Percentiles rank a stretch among this genome's conserved stretches.
phyloP scores from a whole-genome alignment of 2,797 vertebrate species.

The Valencia hispanica region DNA sequence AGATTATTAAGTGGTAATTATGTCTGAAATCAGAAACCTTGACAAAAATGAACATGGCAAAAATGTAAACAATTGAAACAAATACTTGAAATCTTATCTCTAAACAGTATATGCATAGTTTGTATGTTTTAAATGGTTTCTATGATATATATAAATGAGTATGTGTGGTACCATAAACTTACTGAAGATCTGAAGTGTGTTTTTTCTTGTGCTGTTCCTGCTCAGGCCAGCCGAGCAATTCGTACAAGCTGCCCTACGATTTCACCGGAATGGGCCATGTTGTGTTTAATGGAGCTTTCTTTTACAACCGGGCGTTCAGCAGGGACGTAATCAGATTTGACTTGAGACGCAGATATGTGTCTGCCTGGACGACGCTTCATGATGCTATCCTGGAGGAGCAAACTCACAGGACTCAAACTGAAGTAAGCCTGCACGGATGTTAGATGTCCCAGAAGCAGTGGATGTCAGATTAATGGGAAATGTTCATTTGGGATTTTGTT shows the following conservation, averaged over 20 bases:
- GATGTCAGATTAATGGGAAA: neutral
- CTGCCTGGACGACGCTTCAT: slow-evolving; percentile 91
- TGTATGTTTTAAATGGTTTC: neutral
- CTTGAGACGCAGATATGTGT: slow-evolving; percentile 88
- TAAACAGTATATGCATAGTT: neutral
- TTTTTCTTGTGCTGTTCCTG: slow-evolving; percentile 18
- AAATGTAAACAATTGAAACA: neutral
- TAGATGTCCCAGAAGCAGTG: slow-evolving; percentile 1
- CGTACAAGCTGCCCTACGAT: slow-evolving; percentile 94
- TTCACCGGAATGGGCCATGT: slow-evolving; percentile 94
- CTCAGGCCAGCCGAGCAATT: slow-evolving; percentile 89
- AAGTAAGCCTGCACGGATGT: slow-evolving; percentile 46
- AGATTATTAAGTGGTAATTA: neutral
- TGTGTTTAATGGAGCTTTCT: slow-evolving; percentile 90
- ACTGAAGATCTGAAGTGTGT: neutral
- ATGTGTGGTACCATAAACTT: neutral
- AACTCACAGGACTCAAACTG: slow-evolving; percentile 54
- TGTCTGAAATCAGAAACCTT: neutral
- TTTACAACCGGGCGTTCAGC: slow-evolving; percentile 94
- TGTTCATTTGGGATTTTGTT: slow-evolving; percentile 11
- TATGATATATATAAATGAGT: neutral
- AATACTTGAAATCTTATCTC: neutral
- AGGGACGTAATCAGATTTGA: slow-evolving; percentile 93
- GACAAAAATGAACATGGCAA: neutral
- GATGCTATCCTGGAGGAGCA: slow-evolving; percentile 87